Evolutionary conservation across 2,113 vertebrate species (phyloP).

Genomic region (Centropus bengalensis): DNA sequence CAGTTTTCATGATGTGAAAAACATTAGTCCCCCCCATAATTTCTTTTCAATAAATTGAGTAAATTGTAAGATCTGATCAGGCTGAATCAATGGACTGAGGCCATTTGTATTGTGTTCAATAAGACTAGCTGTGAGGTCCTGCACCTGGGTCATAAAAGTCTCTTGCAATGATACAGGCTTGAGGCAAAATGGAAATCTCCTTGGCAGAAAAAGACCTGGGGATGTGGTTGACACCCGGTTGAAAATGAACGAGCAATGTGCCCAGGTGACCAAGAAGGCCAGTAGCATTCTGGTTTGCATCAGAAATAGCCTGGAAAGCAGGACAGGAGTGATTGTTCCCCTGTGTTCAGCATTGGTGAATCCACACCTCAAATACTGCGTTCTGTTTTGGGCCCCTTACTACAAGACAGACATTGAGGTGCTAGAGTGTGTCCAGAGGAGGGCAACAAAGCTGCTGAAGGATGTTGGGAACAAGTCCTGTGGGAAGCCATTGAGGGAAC

Average conservation of each 20-base stretch:
- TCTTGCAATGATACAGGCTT: rapidly evolving
- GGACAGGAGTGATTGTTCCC: rapidly evolving
- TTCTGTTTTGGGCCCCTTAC: neutral
- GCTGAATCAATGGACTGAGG: no score
- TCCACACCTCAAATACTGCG: rapidly evolving
- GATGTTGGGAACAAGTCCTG: neutral
- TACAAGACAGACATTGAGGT: neutral
- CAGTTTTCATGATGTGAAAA: neutral
- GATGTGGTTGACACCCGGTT: rapidly evolving
- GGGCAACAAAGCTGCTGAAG: neutral
- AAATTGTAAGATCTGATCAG: neutral
- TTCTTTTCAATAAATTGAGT: neutral
- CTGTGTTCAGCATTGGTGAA: neutral
- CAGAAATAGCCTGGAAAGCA: neutral
- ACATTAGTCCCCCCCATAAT: neutral
- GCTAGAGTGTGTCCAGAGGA: neutral
- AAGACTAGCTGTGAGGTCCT: rapidly evolving
- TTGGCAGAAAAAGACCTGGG: neutral
- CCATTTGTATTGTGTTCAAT: neutral
- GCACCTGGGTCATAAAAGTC: neutral
- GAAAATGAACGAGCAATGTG: neutral
- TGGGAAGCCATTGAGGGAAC: neutral
- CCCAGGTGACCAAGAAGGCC: neutral
- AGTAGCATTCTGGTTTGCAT: neutral
- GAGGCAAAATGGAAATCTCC: neutral